phyloP scores from a whole-genome alignment of 2,797 vertebrate species.

The Rousettus madagascariensis region DNA sequence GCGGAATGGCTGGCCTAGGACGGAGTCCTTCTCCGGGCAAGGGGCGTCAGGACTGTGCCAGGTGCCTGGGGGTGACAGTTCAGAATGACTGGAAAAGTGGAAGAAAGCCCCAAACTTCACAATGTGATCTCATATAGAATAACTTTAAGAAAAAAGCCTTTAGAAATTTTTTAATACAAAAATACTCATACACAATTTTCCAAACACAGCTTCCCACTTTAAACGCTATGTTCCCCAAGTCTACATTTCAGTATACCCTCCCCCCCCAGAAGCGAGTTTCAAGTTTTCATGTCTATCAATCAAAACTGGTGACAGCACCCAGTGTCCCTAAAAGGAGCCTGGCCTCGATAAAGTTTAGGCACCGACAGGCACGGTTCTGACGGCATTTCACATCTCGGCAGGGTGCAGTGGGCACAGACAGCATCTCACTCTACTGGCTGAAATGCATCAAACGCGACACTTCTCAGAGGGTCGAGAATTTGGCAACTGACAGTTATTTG shows the following conservation, averaged over 20 bases:
- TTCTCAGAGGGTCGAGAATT: not conserved
- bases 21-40: not conserved
- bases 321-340: not conserved
- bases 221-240: slow-evolving; percentile 57
- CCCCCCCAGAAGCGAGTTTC: slow-evolving; percentile 48
- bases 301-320: slow-evolving; percentile 21
- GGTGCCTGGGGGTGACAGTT: not conserved
- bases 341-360: not conserved
- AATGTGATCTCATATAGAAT: not conserved
- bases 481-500: slow-evolving; percentile 1
- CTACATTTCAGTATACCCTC: slow-evolving; percentile 5
- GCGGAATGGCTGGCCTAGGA: not conserved
- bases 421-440: not conserved
- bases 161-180: slow-evolving; percentile 76
- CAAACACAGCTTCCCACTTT: slow-evolving; percentile 64
- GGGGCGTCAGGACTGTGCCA: not conserved
- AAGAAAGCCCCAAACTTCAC: not conserved
- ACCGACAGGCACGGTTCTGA: not conserved
- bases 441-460: not conserved
- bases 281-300: slow-evolving; percentile 60
- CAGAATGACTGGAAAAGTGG: not conserved
- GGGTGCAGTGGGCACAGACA: not conserved
- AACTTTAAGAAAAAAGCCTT: slow-evolving; percentile 58
- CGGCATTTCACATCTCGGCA: not conserved
- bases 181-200: slow-evolving; percentile 75